Evolutionary conservation across 2,113 vertebrate genomes (phyloP).

Genomic region (Thunnus thynnus): DNA sequence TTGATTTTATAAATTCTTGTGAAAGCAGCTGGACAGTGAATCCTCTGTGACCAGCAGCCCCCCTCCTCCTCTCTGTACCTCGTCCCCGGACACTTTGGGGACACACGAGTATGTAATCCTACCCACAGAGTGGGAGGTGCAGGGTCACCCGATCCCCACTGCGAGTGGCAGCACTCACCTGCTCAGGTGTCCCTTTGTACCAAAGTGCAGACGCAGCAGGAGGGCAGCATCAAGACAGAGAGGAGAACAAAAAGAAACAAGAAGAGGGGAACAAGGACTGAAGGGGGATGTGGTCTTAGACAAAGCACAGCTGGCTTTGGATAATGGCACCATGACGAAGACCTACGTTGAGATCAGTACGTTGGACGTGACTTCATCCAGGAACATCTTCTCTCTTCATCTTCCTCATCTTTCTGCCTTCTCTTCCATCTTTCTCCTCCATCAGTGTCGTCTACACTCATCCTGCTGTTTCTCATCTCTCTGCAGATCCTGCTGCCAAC

Average conservation of each 20-base stretch:
- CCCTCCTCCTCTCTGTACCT: not conserved
- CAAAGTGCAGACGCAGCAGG: conserved; percentile 20
- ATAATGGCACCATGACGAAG: conserved; percentile 64
- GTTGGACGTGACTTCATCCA: conserved; percentile 19
- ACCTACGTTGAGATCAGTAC: conserved; percentile 48
- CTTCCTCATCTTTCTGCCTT: not conserved
- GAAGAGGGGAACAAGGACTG: not conserved
- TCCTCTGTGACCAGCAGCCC: not conserved
- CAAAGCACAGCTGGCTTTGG: conserved; percentile 23
- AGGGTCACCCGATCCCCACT: conserved; percentile 76
- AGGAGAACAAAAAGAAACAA: not conserved
- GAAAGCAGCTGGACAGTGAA: conserved; percentile 34
- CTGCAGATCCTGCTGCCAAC: conserved; percentile 47
- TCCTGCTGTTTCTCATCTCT: not conserved
- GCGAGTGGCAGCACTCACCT: conserved; percentile 55
- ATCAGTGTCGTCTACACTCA: not conserved
- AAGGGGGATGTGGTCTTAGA: conserved; percentile 27
- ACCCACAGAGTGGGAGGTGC: conserved; percentile 61
- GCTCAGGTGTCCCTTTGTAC: conserved; percentile 80
- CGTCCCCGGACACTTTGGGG: conserved; percentile 10
- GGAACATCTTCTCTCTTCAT: not conserved
- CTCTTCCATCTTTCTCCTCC: not conserved
- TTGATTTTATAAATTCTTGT: too few species aligned
- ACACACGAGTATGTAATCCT: conserved; percentile 66
- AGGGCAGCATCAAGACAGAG: conserved; percentile 5